A percentile compares a stretch with the other conserved stretches of the same genome.
phyloP scores from a whole-genome alignment of 2,797 vertebrate species.

The Spinus pinus region DNA sequence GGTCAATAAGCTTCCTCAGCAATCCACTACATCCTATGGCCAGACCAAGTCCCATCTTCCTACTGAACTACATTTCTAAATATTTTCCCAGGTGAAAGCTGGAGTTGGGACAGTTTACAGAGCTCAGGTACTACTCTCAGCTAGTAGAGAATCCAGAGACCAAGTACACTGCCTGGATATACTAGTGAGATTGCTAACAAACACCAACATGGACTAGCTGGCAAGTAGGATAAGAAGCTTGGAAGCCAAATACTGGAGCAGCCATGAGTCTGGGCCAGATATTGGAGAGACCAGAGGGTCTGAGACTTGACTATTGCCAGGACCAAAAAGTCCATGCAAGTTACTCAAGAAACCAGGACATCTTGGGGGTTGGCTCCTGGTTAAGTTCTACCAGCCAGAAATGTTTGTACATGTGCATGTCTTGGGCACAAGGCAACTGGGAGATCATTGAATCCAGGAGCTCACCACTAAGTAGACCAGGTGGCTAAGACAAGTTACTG shows the following conservation, averaged over 20 bases:
- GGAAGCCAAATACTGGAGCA: not conserved
- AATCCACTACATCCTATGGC: not conserved
- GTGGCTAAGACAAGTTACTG: not conserved
- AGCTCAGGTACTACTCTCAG: not conserved
- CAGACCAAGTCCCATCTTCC: not conserved
- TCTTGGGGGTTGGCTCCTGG: not conserved
- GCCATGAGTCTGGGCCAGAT: not conserved
- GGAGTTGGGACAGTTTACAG: not conserved
- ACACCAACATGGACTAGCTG: not conserved
- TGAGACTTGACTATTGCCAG: not conserved
- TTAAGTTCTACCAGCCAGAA: not conserved
- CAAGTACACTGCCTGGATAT: not conserved
- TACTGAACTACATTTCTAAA: not conserved
- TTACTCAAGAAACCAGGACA: not conserved
- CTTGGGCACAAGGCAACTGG: not conserved
- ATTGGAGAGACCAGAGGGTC: not conserved
- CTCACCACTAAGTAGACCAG: not conserved
- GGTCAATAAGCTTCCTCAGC: not conserved
- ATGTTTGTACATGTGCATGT: accelerated
- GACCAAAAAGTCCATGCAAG: not conserved
- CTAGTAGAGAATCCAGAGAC: not conserved
- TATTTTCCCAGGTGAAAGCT: not conserved
- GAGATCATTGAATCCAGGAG: not conserved
- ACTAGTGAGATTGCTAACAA: not conserved
- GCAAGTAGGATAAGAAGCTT: not conserved